Base-by-base conservation (phyloP, 92 coral and sea anemone genomes). In the Parazoanthus atlanticus region DNA sequence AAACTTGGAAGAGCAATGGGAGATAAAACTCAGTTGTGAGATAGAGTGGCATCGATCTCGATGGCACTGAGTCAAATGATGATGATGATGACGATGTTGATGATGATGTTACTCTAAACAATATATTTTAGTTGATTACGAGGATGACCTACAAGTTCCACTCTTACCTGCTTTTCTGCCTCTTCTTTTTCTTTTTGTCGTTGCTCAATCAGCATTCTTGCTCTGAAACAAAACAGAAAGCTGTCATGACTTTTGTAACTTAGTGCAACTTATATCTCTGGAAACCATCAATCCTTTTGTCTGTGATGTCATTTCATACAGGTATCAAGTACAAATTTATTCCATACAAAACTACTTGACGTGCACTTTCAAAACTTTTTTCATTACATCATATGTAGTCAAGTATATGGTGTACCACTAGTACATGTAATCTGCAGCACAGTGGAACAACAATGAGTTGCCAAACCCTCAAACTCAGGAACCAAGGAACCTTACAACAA, bases 161-260 rank as follows among this genome's bases (percentile, higher is more conserved):
- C 79, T 69, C 25, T 25, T 88, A 96, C 97, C 92, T 91, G 86
- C 52, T 91, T 90, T 71, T 93, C 98, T 32, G 70, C 80, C 69
- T 90, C 98, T 38, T 89, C 92, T 76, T 88, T 95, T 80, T 96
- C 95, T 76, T 58, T 88, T 70, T 93, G 92, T 67, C 90, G 95
- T 54, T 93, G 88, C 82, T 96, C 98, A 56, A 95, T 85, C 19
- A 96, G 91, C 41, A 81, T 70, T 77, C 90, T 96, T 75, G 98
- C 98, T 90, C 98, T 96, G 66, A 8, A 74, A 15, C 43, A 12
- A 12, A 58, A 34, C n/a, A 76, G 78, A 15, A n/a, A 61, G 19
- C 74, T 64, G 41, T 47, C 32, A 86, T 12, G 9, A 29, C 67
- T 26, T 23, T 72, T 21, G 11, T 6, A 64, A 31, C 19, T 17